Evolutionary conservation across 2,797 vertebrate species (phyloP).

Genomic region (Argya squamiceps): DNA sequence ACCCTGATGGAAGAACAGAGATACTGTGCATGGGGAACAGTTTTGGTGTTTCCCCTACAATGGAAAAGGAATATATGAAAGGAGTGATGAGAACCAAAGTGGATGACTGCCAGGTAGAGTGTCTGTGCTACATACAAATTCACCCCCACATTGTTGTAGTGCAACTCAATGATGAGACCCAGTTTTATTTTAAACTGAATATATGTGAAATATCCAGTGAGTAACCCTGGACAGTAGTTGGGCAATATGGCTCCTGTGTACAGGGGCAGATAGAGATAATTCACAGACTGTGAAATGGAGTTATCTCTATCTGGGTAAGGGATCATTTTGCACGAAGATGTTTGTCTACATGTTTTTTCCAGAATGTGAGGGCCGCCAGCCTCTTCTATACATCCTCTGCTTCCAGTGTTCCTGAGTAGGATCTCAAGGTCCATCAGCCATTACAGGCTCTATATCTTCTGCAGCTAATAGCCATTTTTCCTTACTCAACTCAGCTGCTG

Average conservation of each 20-base stretch:
- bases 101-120: conserved; percentile 96
- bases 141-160: background rate
- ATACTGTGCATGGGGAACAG: conserved; percentile 98
- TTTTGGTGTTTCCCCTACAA: conserved; percentile 97
- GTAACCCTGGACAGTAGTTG: background rate
- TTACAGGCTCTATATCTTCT: background rate
- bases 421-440: background rate
- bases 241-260: background rate
- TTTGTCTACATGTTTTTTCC: background rate
- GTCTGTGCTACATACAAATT: background rate
- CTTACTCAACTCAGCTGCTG: background rate
- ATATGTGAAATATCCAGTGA: background rate
- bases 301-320: background rate
- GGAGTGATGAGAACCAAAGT: conserved; percentile 99
- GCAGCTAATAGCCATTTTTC: background rate
- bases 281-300: background rate
- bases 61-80: conserved; percentile 99
- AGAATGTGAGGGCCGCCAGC: background rate
- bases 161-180: accelerated
- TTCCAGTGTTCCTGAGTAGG: background rate
- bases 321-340: background rate
- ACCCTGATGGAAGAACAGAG: conserved; percentile 91
- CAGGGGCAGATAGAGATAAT: too few species aligned
- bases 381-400: background rate
- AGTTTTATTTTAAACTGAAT: background rate